Evolutionary conservation across 2,888 invertebrate species (phyloP).

Genomic region (Lasioglossum oenotherae): DNA sequence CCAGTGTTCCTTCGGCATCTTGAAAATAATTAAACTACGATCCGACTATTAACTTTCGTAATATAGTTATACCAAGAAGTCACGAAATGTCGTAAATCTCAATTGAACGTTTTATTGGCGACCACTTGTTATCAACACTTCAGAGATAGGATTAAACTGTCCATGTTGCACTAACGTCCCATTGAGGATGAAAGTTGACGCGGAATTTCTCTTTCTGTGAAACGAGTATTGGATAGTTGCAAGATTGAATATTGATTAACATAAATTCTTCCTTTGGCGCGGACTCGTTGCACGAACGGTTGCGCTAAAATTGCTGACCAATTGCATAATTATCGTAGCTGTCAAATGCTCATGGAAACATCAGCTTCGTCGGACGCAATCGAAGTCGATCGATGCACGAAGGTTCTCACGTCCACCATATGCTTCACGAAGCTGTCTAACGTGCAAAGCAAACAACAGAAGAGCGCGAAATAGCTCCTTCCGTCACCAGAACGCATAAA

Average conservation of each 20-base stretch:
- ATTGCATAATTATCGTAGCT: neutral
- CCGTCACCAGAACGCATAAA: slow-evolving; percentile 44
- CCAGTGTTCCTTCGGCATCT: neutral
- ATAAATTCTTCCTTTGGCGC: neutral
- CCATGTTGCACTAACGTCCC: neutral
- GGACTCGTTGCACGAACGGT: neutral
- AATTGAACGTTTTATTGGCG: neutral
- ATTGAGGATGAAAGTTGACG: neutral
- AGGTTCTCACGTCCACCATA: slow-evolving; percentile 20
- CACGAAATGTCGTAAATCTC: neutral
- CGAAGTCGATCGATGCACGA: neutral
- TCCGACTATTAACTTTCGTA: neutral
- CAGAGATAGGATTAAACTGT: neutral
- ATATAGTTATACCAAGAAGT: neutral
- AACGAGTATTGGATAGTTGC: neutral
- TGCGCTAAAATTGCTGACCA: neutral
- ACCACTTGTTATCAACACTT: neutral
- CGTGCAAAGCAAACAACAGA: slow-evolving; percentile 39
- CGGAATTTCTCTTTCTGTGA: neutral
- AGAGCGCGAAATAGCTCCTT: slow-evolving; percentile 14
- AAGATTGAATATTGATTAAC: neutral
- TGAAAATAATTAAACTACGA: neutral
- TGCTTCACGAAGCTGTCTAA: slow-evolving; percentile 53
- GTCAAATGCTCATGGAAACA: neutral
- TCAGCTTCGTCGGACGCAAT: neutral